phyloP scores from a whole-genome alignment of 2,888 invertebrate genomes.

The Digitonthophagus gazella region DNA sequence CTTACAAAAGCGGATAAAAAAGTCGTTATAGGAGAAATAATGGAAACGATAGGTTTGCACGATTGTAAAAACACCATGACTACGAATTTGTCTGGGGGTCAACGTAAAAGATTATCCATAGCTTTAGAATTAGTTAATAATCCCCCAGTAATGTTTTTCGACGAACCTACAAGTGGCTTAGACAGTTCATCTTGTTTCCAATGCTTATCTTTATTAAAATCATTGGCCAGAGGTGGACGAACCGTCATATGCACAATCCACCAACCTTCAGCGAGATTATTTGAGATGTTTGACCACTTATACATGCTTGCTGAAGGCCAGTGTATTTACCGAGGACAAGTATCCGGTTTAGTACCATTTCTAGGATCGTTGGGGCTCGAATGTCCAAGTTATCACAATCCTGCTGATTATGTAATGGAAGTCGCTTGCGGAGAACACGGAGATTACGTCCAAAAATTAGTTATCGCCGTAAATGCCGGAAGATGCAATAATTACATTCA shows the following conservation, averaged over 20 bases:
- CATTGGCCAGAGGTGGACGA: conserved; percentile 80
- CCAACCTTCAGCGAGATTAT: conserved; percentile 92
- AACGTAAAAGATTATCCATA: conserved; percentile 86
- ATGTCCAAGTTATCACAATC: conserved; percentile 95
- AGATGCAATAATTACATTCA: conserved; percentile 62
- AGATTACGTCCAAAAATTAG: conserved; percentile 80
- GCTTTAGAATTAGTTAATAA: conserved; percentile 92
- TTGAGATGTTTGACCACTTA: conserved; percentile 93
- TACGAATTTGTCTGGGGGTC: conserved; percentile 83
- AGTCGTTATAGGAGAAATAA: conserved; percentile 80
- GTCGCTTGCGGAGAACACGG: conserved; percentile 95
- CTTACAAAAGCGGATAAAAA: conserved; percentile 70
- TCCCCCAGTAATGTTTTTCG: conserved; percentile 97
- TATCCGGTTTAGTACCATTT: conserved; percentile 82
- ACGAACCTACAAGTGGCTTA: conserved; percentile 90
- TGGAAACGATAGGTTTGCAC: conserved; percentile 78
- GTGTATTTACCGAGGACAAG: conserved; percentile 88
- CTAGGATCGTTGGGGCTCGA: conserved; percentile 79
- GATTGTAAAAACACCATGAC: conserved; percentile 78
- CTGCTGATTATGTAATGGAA: conserved; percentile 96
- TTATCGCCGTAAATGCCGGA: conserved; percentile 79
- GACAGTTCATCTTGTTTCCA: conserved; percentile 95
- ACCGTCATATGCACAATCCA: conserved; percentile 96
- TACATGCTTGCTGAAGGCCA: conserved; percentile 91
- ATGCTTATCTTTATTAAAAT: conserved; percentile 84